Percentiles rank a stretch among this genome's conserved stretches.
Conservation (phyloP, 2,113 vertebrate genomes). For the Rhea pennata region DNA sequence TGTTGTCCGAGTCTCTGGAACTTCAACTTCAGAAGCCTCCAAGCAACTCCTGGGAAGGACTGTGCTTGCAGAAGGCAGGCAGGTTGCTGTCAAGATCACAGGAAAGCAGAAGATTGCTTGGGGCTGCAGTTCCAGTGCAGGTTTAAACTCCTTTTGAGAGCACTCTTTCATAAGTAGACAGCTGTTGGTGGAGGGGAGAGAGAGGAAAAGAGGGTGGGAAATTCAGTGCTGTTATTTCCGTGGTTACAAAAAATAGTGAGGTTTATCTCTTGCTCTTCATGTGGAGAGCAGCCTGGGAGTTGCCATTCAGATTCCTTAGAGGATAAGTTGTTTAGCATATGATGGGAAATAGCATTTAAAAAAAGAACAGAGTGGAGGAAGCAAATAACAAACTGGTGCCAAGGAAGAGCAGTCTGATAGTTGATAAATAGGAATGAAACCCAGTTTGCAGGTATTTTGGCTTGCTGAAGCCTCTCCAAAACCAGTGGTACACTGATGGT, state of each 20-base stretch:
- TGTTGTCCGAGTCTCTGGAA: not conserved
- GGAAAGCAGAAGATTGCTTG: not conserved
- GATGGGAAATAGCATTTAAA: not conserved
- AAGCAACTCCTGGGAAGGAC: not conserved
- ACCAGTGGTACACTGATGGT: fast-evolving
- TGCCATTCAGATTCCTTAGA: not conserved
- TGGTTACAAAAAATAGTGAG: not conserved
- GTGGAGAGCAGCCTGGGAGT: not conserved
- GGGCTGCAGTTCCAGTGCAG: fast-evolving
- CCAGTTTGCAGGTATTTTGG: fast-evolving
- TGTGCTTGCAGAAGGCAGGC: not conserved
- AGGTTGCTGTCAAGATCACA: not conserved
- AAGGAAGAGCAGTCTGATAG: not conserved
- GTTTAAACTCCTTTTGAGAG: not conserved
- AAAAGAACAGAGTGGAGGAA: not conserved
- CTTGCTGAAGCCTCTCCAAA: not conserved
- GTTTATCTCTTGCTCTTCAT: not conserved
- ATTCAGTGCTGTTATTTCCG: not conserved
- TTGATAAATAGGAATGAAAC: not conserved
- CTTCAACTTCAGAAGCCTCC: not conserved
- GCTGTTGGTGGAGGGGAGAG: fast-evolving
- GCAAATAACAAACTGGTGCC: no score
- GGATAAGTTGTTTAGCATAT: fast-evolving
- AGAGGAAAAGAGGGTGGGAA: fast-evolving
- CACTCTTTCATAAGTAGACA: fast-evolving